Conservation (phyloP, 2,888 invertebrate genomes). For the Melipona beecheii region DNA sequence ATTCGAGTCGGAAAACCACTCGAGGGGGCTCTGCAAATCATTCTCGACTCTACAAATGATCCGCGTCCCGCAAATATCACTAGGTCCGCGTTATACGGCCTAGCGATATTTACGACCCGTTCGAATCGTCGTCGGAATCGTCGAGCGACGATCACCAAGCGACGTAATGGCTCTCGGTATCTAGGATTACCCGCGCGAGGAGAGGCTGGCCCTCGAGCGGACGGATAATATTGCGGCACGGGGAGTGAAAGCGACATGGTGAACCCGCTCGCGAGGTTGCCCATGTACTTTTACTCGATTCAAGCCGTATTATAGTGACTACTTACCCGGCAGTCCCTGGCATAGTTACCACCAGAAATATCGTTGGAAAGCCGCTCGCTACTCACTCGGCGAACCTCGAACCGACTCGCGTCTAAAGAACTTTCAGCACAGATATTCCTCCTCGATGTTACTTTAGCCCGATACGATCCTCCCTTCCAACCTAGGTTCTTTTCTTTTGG, state of each 20-base stretch:
- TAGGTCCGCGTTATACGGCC: not conserved
- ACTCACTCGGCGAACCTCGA: slow-evolving; percentile 62
- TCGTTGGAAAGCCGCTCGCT: slow-evolving; percentile 75
- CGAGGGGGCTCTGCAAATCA: not conserved
- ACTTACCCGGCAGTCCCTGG: slow-evolving; percentile 78
- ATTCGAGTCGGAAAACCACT: not conserved
- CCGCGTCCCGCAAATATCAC: slow-evolving; percentile 31
- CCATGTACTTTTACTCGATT: slow-evolving; percentile 80
- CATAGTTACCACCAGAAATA: slow-evolving; percentile 78
- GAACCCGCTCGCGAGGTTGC: slow-evolving; percentile 77
- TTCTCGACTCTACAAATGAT: not conserved
- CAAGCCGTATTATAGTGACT: slow-evolving; percentile 72
- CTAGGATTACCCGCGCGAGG: slow-evolving; percentile 56
- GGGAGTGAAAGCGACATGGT: slow-evolving; percentile 80
- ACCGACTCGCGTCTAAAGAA: slow-evolving; percentile 45
- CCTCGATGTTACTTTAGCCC: not conserved
- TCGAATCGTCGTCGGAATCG: slow-evolving; percentile 4
- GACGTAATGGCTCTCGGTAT: slow-evolving; percentile 11
- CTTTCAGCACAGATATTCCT: slow-evolving; percentile 44
- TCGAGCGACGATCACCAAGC: not conserved
- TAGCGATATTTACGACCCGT: not conserved
- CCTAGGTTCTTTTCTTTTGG: not conserved
- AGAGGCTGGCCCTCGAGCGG: slow-evolving; percentile 64
- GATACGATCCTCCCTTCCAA: slow-evolving; percentile 9
- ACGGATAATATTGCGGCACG: slow-evolving; percentile 72